phyloP scores from a whole-genome alignment of 2,113 vertebrate genomes.

The Madoqua kirkii region DNA sequence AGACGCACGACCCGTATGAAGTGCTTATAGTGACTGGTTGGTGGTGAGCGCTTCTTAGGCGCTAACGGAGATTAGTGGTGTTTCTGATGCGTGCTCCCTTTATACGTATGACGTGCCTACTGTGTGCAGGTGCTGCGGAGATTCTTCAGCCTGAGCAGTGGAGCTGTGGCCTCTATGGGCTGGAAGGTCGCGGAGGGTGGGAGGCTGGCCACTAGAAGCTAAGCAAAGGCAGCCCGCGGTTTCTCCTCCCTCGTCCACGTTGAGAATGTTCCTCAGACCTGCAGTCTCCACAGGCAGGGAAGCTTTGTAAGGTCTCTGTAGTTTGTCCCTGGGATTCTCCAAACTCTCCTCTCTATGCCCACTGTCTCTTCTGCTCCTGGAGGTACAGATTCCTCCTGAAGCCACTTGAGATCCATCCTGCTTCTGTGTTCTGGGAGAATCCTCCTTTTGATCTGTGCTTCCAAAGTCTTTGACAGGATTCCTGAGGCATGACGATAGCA shows the following conservation, averaged over 20 bases:
- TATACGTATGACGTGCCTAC: too few species aligned
- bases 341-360: not conserved
- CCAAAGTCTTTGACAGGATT: accelerated
- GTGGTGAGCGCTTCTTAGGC: not conserved
- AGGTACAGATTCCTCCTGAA: not conserved
- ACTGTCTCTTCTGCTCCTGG: not conserved
- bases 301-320: not conserved
- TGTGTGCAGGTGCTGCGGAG: not conserved
- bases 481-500: accelerated
- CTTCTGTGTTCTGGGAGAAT: not conserved
- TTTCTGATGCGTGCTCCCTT: not conserved
- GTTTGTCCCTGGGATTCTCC: not conserved
- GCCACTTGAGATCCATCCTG: not conserved
- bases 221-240: not conserved
- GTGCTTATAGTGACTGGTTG: not conserved
- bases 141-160: not conserved
- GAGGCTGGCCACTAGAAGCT: too few species aligned
- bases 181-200: not conserved
- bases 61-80: accelerated
- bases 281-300: accelerated
- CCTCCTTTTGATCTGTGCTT: not conserved
- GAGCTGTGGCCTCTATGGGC: too few species aligned
- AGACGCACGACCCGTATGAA: not conserved
- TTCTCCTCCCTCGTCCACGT: accelerated
- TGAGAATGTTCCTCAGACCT: not conserved